A percentile compares a stretch with the other conserved stretches of the same genome.
Evolutionary conservation across 2,113 vertebrate genomes (phyloP).

Genomic region (Tylochromis polylepis): DNA sequence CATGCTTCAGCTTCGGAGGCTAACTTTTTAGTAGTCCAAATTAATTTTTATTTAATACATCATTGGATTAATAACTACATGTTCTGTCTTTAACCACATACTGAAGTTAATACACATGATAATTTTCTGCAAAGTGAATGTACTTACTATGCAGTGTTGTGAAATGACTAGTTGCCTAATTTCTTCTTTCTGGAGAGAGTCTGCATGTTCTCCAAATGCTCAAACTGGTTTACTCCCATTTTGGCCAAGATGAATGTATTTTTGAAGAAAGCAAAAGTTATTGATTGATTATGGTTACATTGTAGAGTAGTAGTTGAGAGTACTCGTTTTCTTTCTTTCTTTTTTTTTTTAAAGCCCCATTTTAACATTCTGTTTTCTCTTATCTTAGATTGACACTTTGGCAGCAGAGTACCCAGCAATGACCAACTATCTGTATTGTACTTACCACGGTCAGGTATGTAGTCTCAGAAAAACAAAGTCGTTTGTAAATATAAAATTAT

Average conservation of each 20-base stretch:
- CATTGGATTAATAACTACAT: neutral
- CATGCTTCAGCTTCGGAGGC: neutral
- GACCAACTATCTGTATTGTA: conserved; percentile 92
- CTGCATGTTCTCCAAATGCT: neutral
- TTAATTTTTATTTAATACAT: neutral
- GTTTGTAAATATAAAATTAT: neutral
- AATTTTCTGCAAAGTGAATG: neutral
- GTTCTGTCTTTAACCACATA: neutral
- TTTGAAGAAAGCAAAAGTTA: neutral
- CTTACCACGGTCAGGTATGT: conserved; percentile 89
- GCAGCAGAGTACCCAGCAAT: conserved; percentile 91
- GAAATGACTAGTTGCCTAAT: neutral
- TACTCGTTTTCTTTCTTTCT: neutral
- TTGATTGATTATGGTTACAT: neutral
- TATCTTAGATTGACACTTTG: conserved; percentile 86
- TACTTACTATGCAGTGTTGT: neutral
- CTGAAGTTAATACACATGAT: neutral
- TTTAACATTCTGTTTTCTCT: neutral
- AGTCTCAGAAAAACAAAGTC: neutral
- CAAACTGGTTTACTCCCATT: neutral
- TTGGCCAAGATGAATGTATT: neutral
- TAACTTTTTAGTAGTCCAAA: neutral
- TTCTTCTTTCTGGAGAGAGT: neutral
- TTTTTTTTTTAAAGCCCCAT: neutral
- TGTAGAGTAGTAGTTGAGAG: neutral